Conservation (phyloP, 1,140 invertebrate genomes). For the Thaumatotibia leucotreta region DNA sequence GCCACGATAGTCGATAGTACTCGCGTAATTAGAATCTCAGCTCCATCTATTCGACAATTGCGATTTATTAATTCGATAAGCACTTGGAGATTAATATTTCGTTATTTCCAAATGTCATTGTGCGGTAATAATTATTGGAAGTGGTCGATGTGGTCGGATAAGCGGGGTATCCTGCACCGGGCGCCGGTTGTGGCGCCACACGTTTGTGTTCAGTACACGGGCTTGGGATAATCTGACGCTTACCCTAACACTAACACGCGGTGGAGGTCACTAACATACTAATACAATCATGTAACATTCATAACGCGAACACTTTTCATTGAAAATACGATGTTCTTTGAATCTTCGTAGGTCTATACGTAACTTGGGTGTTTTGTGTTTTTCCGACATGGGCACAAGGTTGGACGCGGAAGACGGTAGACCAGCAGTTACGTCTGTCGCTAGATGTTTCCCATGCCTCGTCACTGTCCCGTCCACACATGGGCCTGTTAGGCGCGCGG, state of each 20-base stretch:
- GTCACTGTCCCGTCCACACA: not conserved
- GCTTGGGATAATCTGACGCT: slow-evolving; percentile 31
- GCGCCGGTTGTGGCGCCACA: slow-evolving; percentile 48
- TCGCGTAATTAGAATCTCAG: slow-evolving; percentile 55
- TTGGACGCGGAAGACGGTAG: not conserved
- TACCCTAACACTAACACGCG: slow-evolving; percentile 33
- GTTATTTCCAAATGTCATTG: slow-evolving; percentile 40
- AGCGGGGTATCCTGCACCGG: slow-evolving; percentile 45
- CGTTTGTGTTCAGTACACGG: slow-evolving; percentile 32
- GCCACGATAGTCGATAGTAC: slow-evolving; percentile 36
- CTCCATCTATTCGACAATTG: slow-evolving; percentile 46
- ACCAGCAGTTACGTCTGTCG: not conserved
- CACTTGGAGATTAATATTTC: slow-evolving; percentile 42
- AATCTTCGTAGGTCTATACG: not conserved
- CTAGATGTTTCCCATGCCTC: not conserved
- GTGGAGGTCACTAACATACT: slow-evolving; percentile 26
- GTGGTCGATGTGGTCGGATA: slow-evolving; percentile 60
- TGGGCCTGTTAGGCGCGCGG: not conserved
- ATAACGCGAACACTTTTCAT: not conserved
- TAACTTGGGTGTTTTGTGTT: too few species aligned
- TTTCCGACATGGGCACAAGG: not conserved
- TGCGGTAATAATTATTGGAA: slow-evolving; percentile 29
- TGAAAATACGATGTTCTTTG: not conserved
- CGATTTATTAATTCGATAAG: slow-evolving; percentile 59
- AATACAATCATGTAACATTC: slow-evolving; percentile 2